Evolutionary conservation across 2,797 vertebrate species (phyloP).

Genomic region (Bradypodion ventrale): DNA sequence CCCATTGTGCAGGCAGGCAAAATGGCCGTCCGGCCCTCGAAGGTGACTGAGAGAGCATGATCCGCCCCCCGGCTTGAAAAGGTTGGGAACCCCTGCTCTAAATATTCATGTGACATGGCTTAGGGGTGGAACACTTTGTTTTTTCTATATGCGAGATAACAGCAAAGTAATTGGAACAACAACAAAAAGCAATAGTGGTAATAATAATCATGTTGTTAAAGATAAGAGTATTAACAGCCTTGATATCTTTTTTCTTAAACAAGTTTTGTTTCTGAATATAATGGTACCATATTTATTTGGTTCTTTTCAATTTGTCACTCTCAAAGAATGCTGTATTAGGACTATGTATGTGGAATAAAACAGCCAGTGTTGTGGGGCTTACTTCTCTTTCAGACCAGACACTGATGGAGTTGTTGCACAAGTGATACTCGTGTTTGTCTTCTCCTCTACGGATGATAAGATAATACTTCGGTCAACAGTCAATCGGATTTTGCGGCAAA

Average conservation of each 20-base stretch:
- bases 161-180: background rate
- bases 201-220: background rate
- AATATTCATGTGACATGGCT: background rate
- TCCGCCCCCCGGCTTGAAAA: too few relatives aligned
- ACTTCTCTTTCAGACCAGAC: slow-evolving; percentile 66
- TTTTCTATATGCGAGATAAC: too few relatives aligned
- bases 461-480: slow-evolving; percentile 51
- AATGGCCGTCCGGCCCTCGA: too few relatives aligned
- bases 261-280: background rate
- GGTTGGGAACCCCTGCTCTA: background rate
- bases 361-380: slow-evolving; percentile 11
- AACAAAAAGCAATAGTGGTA: background rate
- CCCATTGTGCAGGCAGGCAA: too few relatives aligned
- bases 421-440: slow-evolving; percentile 73
- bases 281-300: background rate
- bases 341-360: background rate
- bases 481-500: slow-evolving; percentile 60
- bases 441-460: slow-evolving; percentile 64
- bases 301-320: background rate
- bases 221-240: background rate
- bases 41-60: too few relatives aligned
- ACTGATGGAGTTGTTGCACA: slow-evolving; percentile 67
- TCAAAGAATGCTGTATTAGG: slow-evolving; percentile 6
- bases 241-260: background rate
- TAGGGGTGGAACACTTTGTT: background rate